Conservation (phyloP, 1,140 invertebrate genomes). For the Hydropsyche tenuis region DNA sequence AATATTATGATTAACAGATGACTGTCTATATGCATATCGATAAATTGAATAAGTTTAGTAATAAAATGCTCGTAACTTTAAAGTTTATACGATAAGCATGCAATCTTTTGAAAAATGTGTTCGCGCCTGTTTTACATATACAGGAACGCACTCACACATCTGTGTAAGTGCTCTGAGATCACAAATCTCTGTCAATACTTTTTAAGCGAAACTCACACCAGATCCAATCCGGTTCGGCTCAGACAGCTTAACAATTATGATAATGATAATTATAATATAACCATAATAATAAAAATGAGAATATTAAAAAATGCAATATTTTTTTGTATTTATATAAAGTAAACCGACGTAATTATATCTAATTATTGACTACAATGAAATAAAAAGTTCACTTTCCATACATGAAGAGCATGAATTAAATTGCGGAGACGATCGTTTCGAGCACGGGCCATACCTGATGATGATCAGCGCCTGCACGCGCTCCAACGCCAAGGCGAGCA, state of each 20-base stretch:
- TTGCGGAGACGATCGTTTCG: too few relatives aligned
- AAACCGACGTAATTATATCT: not conserved
- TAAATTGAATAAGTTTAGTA: too few relatives aligned
- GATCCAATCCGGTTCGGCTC: not conserved
- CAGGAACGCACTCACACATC: not conserved
- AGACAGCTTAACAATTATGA: not conserved
- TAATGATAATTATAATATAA: not conserved
- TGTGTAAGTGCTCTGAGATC: not conserved
- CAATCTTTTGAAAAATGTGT: too few relatives aligned
- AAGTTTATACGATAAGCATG: too few relatives aligned
- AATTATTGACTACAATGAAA: not conserved
- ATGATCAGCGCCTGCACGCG: not conserved
- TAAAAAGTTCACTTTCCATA: not conserved
- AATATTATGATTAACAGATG: too few relatives aligned
- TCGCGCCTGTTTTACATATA: too few relatives aligned
- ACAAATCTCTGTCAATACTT: too few relatives aligned
- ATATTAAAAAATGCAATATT: conserved; percentile 18
- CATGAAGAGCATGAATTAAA: too few relatives aligned
- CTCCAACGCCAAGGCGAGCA: conserved; percentile 3
- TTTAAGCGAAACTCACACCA: too few relatives aligned
- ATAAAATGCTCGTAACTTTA: too few relatives aligned
- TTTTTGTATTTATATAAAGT: not conserved
- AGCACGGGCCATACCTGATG: conserved; percentile 8
- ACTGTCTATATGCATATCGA: too few relatives aligned
- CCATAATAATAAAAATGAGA: conserved; percentile 16